A percentile compares a stretch with the other conserved stretches of the same genome.
These are phyloP conservation scores for Erebia palarica DNA, from an alignment of 2,888 invertebrate species.

Conservation along the genomic window DNA sequence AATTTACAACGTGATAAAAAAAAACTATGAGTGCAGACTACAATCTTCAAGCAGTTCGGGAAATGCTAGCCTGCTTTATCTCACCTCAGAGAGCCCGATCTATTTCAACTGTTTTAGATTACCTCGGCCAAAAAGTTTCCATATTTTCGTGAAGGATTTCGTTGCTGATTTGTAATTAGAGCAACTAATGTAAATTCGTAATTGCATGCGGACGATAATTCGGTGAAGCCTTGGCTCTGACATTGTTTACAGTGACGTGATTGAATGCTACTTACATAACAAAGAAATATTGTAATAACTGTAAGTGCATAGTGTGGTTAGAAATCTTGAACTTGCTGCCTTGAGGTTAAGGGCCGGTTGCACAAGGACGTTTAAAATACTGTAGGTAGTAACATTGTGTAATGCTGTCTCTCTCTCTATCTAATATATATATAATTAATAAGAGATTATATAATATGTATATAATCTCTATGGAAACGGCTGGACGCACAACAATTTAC, in stretches of 20 bases:
- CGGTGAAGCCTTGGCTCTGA: conserved; percentile 42
- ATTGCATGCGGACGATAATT: conserved; percentile 42
- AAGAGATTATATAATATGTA: neutral
- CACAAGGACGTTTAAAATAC: no score
- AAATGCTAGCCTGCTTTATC: no score
- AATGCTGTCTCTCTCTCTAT: no score
- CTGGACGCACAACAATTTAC: conserved; percentile 34
- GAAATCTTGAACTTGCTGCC: neutral
- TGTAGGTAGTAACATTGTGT: no score
- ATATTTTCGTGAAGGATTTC: neutral
- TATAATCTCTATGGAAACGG: conserved; percentile 29
- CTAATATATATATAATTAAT: no score
- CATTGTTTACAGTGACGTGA: conserved; percentile 40
- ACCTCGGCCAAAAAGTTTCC: neutral
- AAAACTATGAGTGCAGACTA: no score
- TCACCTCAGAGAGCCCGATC: no score
- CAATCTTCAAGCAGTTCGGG: no score
- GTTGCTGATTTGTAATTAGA: conserved; percentile 2
- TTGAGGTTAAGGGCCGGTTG: neutral
- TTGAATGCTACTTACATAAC: conserved; percentile 27
- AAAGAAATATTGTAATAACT: conserved; percentile 13
- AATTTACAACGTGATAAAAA: no score
- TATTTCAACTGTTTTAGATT: no score
- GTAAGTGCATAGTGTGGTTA: neutral
- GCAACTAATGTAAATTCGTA: conserved; percentile 29